Evolutionary conservation across 2,797 vertebrate species (phyloP).

Genomic region (Cynopterus sphinx): DNA sequence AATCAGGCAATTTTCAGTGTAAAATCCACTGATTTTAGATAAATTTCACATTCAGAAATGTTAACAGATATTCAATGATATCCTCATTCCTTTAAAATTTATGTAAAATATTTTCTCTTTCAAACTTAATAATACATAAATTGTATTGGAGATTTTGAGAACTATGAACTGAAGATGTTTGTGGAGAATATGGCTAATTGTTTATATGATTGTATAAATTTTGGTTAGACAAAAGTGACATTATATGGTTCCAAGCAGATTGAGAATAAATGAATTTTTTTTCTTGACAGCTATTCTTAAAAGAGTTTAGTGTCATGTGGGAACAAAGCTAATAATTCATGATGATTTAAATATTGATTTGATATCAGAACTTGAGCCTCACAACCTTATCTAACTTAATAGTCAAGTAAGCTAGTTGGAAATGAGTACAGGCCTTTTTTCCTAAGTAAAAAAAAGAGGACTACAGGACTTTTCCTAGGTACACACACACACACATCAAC

Average conservation of each 20-base stretch:
- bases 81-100: neutral
- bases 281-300: neutral
- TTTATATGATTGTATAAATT: neutral
- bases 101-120: neutral
- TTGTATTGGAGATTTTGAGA: neutral
- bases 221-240: neutral
- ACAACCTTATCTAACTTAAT: neutral
- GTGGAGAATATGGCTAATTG: neutral
- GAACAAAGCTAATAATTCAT: neutral
- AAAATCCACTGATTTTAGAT: neutral
- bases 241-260: neutral
- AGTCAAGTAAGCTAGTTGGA: neutral
- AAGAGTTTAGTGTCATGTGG: neutral
- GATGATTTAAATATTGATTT: neutral
- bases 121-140: neutral
- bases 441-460: neutral
- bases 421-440: neutral
- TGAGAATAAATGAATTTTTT: neutral
- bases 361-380: neutral
- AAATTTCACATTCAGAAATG: constrained; percentile 16
- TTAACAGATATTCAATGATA: neutral
- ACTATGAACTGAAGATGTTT: neutral
- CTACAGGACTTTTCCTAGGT: neutral
- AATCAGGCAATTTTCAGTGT: neutral
- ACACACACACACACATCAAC: neutral